phyloP scores from a whole-genome alignment of 2,888 invertebrate species.

The Drymonia ruficornis region DNA sequence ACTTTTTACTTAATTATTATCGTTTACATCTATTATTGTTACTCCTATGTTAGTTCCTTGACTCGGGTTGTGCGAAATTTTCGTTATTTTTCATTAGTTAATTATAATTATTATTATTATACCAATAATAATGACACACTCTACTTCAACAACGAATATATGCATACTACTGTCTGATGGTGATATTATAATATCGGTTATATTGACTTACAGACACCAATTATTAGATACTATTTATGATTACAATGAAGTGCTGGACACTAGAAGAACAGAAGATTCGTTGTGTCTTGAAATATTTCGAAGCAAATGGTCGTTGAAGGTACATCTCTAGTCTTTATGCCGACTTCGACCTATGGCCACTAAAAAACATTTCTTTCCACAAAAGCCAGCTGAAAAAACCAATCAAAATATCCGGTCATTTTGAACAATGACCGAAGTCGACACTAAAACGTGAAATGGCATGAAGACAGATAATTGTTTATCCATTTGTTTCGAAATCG shows the following conservation, averaged over 20 bases:
- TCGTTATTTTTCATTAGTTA: constrained; percentile 57
- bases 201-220: constrained; percentile 78
- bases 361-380: neutral
- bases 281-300: constrained; percentile 65
- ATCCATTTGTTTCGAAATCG: constrained; percentile 40
- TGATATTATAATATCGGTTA: constrained; percentile 57
- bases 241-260: constrained; percentile 58
- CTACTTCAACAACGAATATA: constrained; percentile 74
- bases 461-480: constrained; percentile 33
- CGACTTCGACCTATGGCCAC: constrained; percentile 8
- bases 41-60: constrained; percentile 76
- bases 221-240: constrained; percentile 63
- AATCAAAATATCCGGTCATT: neutral
- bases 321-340: constrained; percentile 13
- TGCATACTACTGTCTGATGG: constrained; percentile 61
- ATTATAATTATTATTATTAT: constrained; percentile 58
- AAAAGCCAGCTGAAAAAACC: neutral
- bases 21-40: constrained; percentile 65
- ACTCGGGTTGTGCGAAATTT: constrained; percentile 82
- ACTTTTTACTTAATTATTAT: constrained; percentile 55
- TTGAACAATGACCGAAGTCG: neutral
- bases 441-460: constrained; percentile 5
- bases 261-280: constrained; percentile 64
- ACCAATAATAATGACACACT: constrained; percentile 68
- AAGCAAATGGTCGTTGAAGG: constrained; percentile 33